Percentiles rank a stretch among this genome's conserved stretches.
These are phyloP conservation scores for Lycorma delicatula DNA, from an alignment of 1,140 invertebrate genomes.

Conservation along the genomic window DNA sequence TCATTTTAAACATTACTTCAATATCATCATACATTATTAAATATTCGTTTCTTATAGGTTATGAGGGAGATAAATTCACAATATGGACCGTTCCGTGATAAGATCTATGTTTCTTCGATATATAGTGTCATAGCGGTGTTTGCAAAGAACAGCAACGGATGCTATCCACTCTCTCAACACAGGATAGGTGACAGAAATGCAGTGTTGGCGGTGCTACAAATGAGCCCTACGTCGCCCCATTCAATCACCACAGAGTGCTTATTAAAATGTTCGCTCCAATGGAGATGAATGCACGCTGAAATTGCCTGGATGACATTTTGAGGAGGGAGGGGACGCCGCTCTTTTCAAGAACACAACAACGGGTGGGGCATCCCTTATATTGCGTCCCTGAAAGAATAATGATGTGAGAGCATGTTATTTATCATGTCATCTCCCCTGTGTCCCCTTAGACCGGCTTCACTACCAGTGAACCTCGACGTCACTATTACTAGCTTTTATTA, in stretches of 20 bases:
- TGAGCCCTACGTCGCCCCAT: conserved; percentile 7
- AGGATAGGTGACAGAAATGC: too few relatives aligned
- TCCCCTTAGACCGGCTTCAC: too few relatives aligned
- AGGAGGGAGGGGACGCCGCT: conserved; percentile 11
- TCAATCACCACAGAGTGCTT: conserved; percentile 19
- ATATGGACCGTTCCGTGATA: too few relatives aligned
- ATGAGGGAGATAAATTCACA: too few relatives aligned
- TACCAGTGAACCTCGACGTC: too few relatives aligned
- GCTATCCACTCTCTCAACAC: too few relatives aligned
- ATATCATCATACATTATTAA: too few relatives aligned
- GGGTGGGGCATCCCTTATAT: neutral
- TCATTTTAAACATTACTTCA: too few relatives aligned
- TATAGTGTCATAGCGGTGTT: too few relatives aligned
- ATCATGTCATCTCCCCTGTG: conserved; percentile 10
- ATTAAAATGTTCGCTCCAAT: conserved; percentile 20
- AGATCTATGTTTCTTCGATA: too few relatives aligned
- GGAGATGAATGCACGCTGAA: conserved; percentile 17
- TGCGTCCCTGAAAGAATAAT: conserved; percentile 16
- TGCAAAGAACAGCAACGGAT: neutral
- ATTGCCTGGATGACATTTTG: conserved; percentile 19
- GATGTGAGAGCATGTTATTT: conserved; percentile 16
- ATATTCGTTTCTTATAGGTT: too few relatives aligned
- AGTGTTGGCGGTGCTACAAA: neutral
- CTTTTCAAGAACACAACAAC: conserved; percentile 8
- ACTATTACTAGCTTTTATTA: too few relatives aligned